Evolutionary conservation across 2,888 invertebrate genomes (phyloP), one percentile per base, ranked within the genome.

Genomic region (Corythucha ciliata): DNA sequence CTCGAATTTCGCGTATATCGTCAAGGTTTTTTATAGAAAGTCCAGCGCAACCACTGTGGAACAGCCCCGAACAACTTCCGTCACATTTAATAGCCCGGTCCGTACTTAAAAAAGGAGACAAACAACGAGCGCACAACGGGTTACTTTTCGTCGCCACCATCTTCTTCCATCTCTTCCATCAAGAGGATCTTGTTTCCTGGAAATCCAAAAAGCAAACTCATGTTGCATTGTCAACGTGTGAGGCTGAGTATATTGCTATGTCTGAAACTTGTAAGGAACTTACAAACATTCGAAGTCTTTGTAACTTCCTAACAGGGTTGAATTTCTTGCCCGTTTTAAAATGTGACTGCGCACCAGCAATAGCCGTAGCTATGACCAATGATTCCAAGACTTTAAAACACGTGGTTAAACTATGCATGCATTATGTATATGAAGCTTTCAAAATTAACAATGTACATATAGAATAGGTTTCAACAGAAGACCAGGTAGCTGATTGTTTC

Each of bases 161-260:
- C n/a, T n/a, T n/a, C n/a, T n/a, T n/a, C n/a, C n/a, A n/a, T n/a
- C n/a, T n/a, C n/a, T n/a, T n/a, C n/a, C n/a, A n/a, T n/a, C n/a
- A n/a, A n/a, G 40, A 14, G 8, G 42, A 42, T 25, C 26, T 42
- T 5, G 14, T 42, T 7, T 42, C 42, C 7, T 42, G 26, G 42
- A 42, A 25, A n/a, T 42, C 26, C 12, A 42, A 42, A 16, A 42
- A 40, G 22, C 40, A 40, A 18, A 14, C 18, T 7, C 18, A 40
- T 20, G 40, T 40, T 6, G 40, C 40, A 8, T 14, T 40, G 8
- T 40, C 40, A 18, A 40, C 40, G 27, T 18, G 10, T 26, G 42
- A 42, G 16, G 45, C 45, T 22, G 42, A 42, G 14, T 45, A 45
- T 20, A 32, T 45, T 18, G 27, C 45, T 4, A 45, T 45, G 45